Conservation (phyloP, 2,113 vertebrate genomes). For the Sylvilagus bachmani region DNA sequence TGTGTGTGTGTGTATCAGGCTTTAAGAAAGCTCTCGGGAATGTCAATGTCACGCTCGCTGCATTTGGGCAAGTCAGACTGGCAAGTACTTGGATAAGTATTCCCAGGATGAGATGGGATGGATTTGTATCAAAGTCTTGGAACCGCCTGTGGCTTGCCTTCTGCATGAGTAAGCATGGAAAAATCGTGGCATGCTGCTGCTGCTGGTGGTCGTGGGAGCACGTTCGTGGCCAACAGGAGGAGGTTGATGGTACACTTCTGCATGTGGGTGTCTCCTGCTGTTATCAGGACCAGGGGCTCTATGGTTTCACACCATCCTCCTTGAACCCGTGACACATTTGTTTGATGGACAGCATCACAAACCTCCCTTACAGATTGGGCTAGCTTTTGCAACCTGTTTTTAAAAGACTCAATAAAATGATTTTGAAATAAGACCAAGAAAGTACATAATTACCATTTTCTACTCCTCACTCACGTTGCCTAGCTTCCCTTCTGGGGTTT, state of each 20-base stretch:
- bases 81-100: not conserved
- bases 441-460: not conserved
- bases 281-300: not conserved
- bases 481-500: conserved; percentile 30
- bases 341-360: not conserved
- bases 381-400: conserved; percentile 51
- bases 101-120: not conserved
- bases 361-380: not conserved
- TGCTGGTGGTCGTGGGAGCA: not conserved
- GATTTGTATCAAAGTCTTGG: not conserved
- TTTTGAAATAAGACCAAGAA: conserved; percentile 51
- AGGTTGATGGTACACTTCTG: accelerated
- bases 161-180: not conserved
- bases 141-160: not conserved
- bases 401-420: conserved; percentile 52
- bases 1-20: not conserved
- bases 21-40: not conserved
- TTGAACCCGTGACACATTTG: not conserved
- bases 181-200: not conserved
- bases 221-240: not conserved
- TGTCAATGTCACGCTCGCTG: not conserved
- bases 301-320: not conserved
- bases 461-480: conserved; percentile 20
- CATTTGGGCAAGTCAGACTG: not conserved
- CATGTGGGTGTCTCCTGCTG: too few relatives aligned